These are phyloP conservation scores for Calycopis cecrops DNA, from an alignment of 1,140 invertebrate genomes.

Conservation along the genomic window DNA sequence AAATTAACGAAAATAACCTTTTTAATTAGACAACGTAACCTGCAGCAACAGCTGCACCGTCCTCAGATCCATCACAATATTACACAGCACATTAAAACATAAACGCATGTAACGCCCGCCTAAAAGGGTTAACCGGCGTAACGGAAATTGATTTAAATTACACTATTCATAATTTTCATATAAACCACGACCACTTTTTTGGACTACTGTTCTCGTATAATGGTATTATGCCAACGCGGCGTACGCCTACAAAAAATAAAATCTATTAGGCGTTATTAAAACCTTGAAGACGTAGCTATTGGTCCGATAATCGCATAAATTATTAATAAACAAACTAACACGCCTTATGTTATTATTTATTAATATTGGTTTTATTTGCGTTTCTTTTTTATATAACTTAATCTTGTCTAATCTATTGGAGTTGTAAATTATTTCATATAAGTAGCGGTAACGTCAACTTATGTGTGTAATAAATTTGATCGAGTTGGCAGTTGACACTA, in stretches of 20 bases:
- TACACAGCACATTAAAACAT: slow-evolving; percentile 64
- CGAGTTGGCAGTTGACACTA: too few relatives aligned
- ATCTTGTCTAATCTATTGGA: too few relatives aligned
- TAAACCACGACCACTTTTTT: slow-evolving; percentile 51
- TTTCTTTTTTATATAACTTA: neutral
- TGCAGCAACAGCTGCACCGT: slow-evolving; percentile 43
- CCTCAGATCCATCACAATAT: slow-evolving; percentile 48
- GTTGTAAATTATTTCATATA: too few relatives aligned
- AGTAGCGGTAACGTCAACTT: too few relatives aligned
- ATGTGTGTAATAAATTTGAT: too few relatives aligned
- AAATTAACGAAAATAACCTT: neutral
- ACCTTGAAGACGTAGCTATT: neutral
- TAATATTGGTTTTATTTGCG: slow-evolving; percentile 2
- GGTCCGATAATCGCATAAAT: slow-evolving; percentile 27
- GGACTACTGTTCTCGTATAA: slow-evolving; percentile 33
- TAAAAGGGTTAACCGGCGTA: slow-evolving; percentile 61
- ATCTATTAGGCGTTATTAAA: slow-evolving; percentile 12
- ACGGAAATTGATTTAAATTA: slow-evolving; percentile 74
- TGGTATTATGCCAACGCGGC: slow-evolving; percentile 30
- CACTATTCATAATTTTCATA: slow-evolving; percentile 68
- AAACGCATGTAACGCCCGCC: slow-evolving; percentile 62
- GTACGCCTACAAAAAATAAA: slow-evolving; percentile 27
- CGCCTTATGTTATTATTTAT: slow-evolving; percentile 7
- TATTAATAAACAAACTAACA: slow-evolving; percentile 24
- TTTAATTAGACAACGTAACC: slow-evolving; percentile 7